Base-by-base conservation (phyloP, 2,888 invertebrate species). In the Amblyjoppa fuscipennis region DNA sequence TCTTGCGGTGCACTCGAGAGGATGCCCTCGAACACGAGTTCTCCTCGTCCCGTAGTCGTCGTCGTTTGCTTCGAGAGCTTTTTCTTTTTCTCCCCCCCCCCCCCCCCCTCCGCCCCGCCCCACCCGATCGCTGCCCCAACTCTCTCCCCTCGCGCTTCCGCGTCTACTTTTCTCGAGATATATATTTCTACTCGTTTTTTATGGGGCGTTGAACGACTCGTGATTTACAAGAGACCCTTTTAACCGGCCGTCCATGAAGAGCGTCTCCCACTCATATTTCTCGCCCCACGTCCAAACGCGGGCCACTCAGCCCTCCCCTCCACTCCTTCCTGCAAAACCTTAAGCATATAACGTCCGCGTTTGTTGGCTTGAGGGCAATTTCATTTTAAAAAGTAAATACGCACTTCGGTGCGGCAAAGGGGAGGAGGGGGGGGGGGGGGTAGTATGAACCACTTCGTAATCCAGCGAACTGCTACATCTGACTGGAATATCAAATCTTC, bases 161-260 rank as follows among this genome's bases (percentile, higher is more conserved):
- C 56, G 41, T 41, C 38, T 45, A 49, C 53, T 28, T 7, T 31
- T 45, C 34, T 49, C 28, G 25, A 74, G 68, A 69, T 49, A 49
- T 75, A 41, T 75, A 41, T 84, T 70, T 68, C 66, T 59, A 41
- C 68, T 66, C 69, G 53, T 71, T 66, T 51, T 83, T 83, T 53
- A 71, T 51, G 64, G 70, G 75, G 51, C 74, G 75, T 68, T 79
- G 74, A 80, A 70, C 79, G 69, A 78, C 78, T 83, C 78, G 78
- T 78, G 69, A 83, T 81, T 51, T 61, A 83, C 74, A 70, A 74
- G 73, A 80, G 76, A 74, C 75, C 64, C 73, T 73, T 74, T 74
- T 80, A 74, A 59, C 68, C 80, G 70, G 75, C 64, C 71, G 79
- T 84, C 61, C 75, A 61, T 77, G 73, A 77, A 68, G 66, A 45